Evolutionary conservation across 2,888 invertebrate species (phyloP), one percentile per base, ranked within the genome.

Genomic region (Seira ritae): DNA sequence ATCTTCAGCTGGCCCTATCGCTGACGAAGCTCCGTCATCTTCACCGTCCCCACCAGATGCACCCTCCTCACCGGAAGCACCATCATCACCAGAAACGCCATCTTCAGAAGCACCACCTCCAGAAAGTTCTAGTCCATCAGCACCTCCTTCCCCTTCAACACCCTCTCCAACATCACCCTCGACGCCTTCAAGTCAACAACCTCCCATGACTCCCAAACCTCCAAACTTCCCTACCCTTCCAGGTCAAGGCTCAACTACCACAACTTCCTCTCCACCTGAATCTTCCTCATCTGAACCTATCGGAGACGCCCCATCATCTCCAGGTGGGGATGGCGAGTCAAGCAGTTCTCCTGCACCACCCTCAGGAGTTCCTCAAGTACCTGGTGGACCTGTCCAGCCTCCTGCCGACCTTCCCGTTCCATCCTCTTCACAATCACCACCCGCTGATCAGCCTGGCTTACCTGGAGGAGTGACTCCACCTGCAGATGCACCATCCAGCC

Each of bases 101-200:
- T n/a, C n/a, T n/a, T n/a, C n/a, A n/a, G n/a, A n/a, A n/a, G 17
- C 70, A 46, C 24, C 71, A 15, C 23, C 46, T 17, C 76, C n/a
- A n/a, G n/a, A n/a, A n/a, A n/a, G n/a, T n/a, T n/a, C 79, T 73
- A 31, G 73, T 23, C 67, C 67, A 15, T 73, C 74, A 46, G 73
- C 50, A 31, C 0, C 68, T n/a, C 75, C 75, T 24, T 19, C 55
- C 12, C n/a, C 73, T 31, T 74, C 67, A 46, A 8, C 72, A 19
- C 69, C 70, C n/a, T n/a, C n/a, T 15, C 15, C 10, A 10, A 46
- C 50, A 10, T 10, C 10, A 15, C 15, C 2, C 24, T 12, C 50
- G 22, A n/a, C n/a, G n/a, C n/a, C n/a, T n/a, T n/a, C n/a, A n/a
- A n/a, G n/a, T n/a, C n/a, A n/a, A 66, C 70, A 60, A n/a, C 62